Evolutionary conservation across 2,888 invertebrate genomes (phyloP), one percentile per base, ranked within the genome.

Genomic region (Priocnemis perturbator): DNA sequence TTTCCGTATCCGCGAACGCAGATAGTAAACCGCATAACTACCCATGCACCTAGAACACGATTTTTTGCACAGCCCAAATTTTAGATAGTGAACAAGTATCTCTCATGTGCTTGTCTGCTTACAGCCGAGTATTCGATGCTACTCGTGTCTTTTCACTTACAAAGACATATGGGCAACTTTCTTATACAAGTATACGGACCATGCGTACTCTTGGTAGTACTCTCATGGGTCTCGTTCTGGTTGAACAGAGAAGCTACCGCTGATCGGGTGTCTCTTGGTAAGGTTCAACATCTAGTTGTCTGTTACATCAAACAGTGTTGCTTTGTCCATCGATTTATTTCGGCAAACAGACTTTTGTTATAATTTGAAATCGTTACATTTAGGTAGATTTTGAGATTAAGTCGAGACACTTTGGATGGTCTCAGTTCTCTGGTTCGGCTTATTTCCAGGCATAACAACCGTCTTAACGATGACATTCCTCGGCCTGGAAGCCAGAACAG

Each of bases 141-240:
- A 19, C 90, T 94, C 85, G 94, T 94, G 0, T 93, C 93, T 82
- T 95, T 96, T 83, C 94, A 94, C 87, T 91, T 96, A 45, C 93
- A 94, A 88, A 91, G 96, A 3, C 95, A 95, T 87, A 95, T 95
- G 92, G 96, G 96, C n/a, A 95, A 95, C 88, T 96, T 96, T 86
- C 90, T 96, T 52, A 94, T 96, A 79, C 96, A 96, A 90, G 95
- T 96, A 11, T 96, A 96, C 86, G 94, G 95, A 0, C 96, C 96
- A 0, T 96, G 96, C 83, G 93, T 95, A 53, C 91, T 96, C 58
- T 91, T 96, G 17, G 96, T 96, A 2, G 94, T 96, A n/a, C 91
- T 96, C 3, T 95, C 95, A 0, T 96, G 96, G 96, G 95, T 96
- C 0, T 95, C 95, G 2, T 95, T 95, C 85, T 96, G 95, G 95